These are phyloP conservation scores for Acrocephalus scirpaceus DNA, from an alignment of 2,797 vertebrate genomes.

Conservation along the genomic window DNA sequence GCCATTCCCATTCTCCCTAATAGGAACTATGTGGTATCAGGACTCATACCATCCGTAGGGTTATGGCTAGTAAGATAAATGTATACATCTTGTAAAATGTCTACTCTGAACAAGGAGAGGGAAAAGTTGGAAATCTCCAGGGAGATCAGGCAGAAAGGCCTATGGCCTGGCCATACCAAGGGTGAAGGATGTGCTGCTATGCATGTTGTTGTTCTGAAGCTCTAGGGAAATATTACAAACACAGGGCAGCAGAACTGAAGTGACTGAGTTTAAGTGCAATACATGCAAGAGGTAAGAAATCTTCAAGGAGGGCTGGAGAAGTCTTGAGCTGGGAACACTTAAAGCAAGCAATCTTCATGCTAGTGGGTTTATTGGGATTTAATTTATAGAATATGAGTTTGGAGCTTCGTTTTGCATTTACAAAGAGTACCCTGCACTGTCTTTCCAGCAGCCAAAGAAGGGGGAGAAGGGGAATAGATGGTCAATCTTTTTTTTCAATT, in stretches of 20 bases:
- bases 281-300: neutral
- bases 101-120: neutral
- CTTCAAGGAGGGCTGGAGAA: neutral
- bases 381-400: neutral
- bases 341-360: neutral
- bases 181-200: neutral
- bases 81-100: neutral
- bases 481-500: neutral
- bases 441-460: neutral
- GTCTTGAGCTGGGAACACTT: neutral
- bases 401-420: accelerated
- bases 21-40: neutral
- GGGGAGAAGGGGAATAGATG: neutral
- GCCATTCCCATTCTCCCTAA: neutral
- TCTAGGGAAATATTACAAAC: neutral
- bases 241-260: neutral
- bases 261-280: neutral
- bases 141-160: neutral
- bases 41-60: accelerated
- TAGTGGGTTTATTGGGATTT: neutral
- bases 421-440: neutral
- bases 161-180: accelerated
- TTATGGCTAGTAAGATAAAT: neutral
- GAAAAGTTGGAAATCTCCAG: neutral
- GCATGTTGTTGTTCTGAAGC: neutral